Evolutionary conservation across 2,888 invertebrate genomes (phyloP), one percentile per base, ranked within the genome.

Genomic region (Tridacna crocea): DNA sequence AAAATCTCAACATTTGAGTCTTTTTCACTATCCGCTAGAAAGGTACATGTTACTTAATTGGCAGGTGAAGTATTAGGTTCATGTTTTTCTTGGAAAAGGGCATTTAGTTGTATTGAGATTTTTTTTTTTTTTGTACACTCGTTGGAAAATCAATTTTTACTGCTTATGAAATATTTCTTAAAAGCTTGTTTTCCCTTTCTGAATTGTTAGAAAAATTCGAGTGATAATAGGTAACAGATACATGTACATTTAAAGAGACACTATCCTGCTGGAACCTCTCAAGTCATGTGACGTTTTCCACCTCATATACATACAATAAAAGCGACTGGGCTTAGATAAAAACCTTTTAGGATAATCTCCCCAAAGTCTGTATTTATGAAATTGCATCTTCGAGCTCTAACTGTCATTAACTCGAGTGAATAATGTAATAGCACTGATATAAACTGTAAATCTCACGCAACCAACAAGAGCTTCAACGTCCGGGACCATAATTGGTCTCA

Each of bases 381-480:
- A 70, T 70, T 70, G 70, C 70, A 70, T 48, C 70, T 70, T 70
- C 13, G 47, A 51, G 70, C 70, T 22, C 47, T 70, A 47, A 70
- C 70, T 70, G 70, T 51, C 70, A 70, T 70, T 70, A 51, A 70
- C 22, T 24, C 24, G 70, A 70, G 70, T 70, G 70, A 70, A 70
- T 70, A 70, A 70, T 70, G 70, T 70, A 24, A 70, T 70, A 26
- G 22, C 24, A 51, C 22, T 19, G 47, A 70, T 51, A 70, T 70
- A 70, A 70, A 70, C 70, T 51, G 70, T 70, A 51, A 48, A 70
- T 51, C 70, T 46, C 70, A 70, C 70, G 70, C 70, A 70, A 70
- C 12, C 70, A 70, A 70, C 26, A 47, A 19, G 70, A 51, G 70
- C 70, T 70, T n/a, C 70, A 48, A 4, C 27, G 26, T n/a, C 24